Percentiles rank a stretch among this genome's conserved stretches.
Conservation (phyloP, 2,888 invertebrate genomes). For the Plebejus anna region DNA sequence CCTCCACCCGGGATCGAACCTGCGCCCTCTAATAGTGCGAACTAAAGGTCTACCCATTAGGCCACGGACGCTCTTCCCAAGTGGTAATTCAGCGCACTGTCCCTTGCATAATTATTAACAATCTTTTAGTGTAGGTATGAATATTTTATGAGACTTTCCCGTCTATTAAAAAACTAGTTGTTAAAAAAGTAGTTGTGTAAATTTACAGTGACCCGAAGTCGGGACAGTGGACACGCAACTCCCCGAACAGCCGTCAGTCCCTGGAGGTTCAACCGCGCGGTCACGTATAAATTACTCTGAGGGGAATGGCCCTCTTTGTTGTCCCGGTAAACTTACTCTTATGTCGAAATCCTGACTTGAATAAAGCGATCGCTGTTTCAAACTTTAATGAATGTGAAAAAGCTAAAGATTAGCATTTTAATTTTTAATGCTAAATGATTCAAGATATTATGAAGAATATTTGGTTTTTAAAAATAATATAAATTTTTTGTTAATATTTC, state of each 20-base stretch:
- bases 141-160: slow-evolving; percentile 34
- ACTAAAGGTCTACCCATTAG: no score
- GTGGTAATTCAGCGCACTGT: no score
- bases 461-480: background rate
- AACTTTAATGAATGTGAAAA: slow-evolving; percentile 46
- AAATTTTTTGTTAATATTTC: no score
- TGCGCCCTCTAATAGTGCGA: no score
- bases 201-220: slow-evolving; percentile 38
- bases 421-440: slow-evolving; percentile 9
- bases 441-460: background rate
- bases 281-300: slow-evolving; percentile 76
- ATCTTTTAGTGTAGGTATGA: background rate
- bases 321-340: slow-evolving; percentile 68
- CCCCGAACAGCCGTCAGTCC: slow-evolving; percentile 51
- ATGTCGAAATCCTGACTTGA: slow-evolving; percentile 73
- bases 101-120: no score
- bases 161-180: slow-evolving; percentile 37
- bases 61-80: no score
- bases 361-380: slow-evolving; percentile 62
- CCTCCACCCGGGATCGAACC: no score
- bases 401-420: background rate
- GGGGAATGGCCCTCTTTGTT: slow-evolving; percentile 67
- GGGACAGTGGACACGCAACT: slow-evolving; percentile 52
- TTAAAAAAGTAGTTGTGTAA: slow-evolving; percentile 32
- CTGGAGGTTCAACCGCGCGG: slow-evolving; percentile 54